phyloP scores from a whole-genome alignment of 1,140 invertebrate species.

The Drosophila sp. region DNA sequence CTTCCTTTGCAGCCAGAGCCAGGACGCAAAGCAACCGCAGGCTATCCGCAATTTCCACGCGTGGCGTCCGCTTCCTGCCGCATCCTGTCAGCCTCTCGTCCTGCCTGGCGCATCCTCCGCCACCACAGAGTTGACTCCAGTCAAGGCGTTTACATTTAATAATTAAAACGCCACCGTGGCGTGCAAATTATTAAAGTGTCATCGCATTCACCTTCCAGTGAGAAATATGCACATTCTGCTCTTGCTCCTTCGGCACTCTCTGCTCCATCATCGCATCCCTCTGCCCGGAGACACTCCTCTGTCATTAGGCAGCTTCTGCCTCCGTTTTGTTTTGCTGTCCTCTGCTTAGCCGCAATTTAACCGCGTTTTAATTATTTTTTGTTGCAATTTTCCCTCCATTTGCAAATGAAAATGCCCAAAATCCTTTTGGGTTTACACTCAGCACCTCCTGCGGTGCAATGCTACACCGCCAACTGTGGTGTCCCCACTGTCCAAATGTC shows the following conservation, averaged over 20 bases:
- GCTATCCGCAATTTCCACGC: conserved; percentile 69
- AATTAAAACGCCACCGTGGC: conserved; percentile 80
- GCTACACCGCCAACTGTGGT: conserved; percentile 6
- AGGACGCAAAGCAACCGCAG: conserved; percentile 51
- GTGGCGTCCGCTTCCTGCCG: conserved; percentile 64
- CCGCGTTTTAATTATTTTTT: conserved; percentile 77
- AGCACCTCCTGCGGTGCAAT: conserved; percentile 28
- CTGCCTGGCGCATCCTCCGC: conserved; percentile 34
- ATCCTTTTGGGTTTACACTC: conserved; percentile 9
- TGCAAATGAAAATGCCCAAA: conserved; percentile 51
- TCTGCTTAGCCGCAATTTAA: conserved; percentile 61
- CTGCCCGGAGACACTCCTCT: not conserved
- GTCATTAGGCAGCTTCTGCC: conserved; percentile 1
- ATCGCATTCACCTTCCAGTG: conserved; percentile 49
- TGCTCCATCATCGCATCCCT: not conserved
- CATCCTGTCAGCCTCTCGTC: conserved; percentile 29
- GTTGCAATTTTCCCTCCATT: conserved; percentile 28
- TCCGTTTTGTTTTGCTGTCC: conserved; percentile 11
- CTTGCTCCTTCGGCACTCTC: not conserved
- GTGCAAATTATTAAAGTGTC: conserved; percentile 83
- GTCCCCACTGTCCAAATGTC: conserved; percentile 46
- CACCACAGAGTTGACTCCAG: not conserved
- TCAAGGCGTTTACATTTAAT: conserved; percentile 70
- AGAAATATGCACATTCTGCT: conserved; percentile 10
- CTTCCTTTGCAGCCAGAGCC: conserved; percentile 50